Evolutionary conservation across 2,113 vertebrate genomes (phyloP), one percentile per base, ranked within the genome.

Genomic region (Albula glossodonta): DNA sequence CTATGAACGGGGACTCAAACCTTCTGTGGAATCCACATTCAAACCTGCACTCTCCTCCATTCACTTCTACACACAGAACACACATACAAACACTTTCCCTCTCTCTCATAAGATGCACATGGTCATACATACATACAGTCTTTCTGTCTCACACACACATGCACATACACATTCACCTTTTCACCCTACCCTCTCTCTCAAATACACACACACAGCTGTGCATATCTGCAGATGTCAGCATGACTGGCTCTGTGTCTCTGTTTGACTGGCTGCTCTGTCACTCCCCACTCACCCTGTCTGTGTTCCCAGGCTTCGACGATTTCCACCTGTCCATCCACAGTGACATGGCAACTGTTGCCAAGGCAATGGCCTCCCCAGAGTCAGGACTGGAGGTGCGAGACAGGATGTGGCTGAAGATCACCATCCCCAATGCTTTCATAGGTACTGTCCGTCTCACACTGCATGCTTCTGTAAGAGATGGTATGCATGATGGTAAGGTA

Each of bases 391-490:
- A 99, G 91, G 98, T 99, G 25, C 96, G 98, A 48, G 98, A 99
- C 93, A 95, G 98, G 87, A 99, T 99, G 98, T 99, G 98, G 98
- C 95, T 99, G 91, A 99, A 99, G 96, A 98, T 99, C 92, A 98
- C 97, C 88, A 99, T 99, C 88, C 98, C 97, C 84, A 98, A 97
- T 0, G 98, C 98, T 60, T 99, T 99, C 92, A 99, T 99, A 8
- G 98, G 98, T 99, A 93, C 93, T 63, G 11, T 81, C 3, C 78
- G 9, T 80, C 60, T 63, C 31, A 41, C 31, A 41, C 31, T 41
- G 31, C 31, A 41, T 41, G 31, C 31, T 41, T 41, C 31, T 41
- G 31, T 41, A 41, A 41, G 31, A 41, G 31, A 41, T 41, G 31
- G 31, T 41, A 41, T 41, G 31, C 31, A 41, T 41, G 31, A 41